Percentiles rank a stretch among this genome's conserved stretches.
Evolutionary conservation across 2,888 invertebrate genomes (phyloP).

Genomic region (Stenurella melanura): DNA sequence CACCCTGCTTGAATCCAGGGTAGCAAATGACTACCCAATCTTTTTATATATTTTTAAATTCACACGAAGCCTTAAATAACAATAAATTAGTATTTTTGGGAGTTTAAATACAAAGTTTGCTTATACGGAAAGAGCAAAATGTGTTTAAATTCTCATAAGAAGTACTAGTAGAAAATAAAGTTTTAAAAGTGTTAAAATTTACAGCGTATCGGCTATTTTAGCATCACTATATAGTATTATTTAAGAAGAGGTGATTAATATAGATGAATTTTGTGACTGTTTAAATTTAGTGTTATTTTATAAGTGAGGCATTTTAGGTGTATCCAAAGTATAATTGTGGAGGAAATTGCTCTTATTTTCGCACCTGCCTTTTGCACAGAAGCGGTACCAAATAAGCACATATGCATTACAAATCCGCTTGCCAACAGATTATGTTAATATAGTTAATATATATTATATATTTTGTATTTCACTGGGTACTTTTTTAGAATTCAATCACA

Average conservation of each 20-base stretch:
- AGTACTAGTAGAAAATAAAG: conserved; percentile 7
- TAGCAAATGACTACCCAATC: background rate
- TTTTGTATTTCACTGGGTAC: conserved; percentile 68
- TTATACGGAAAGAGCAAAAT: background rate
- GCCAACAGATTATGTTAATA: conserved; percentile 64
- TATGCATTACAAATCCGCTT: conserved; percentile 49
- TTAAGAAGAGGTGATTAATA: background rate
- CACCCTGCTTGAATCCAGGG: background rate
- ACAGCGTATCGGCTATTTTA: conserved; percentile 1
- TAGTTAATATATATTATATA: conserved; percentile 66
- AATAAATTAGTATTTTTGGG: conserved; percentile 4
- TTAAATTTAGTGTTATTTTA: conserved; percentile 7
- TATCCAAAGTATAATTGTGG: conserved; percentile 53
- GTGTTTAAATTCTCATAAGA: background rate
- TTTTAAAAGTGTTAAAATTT: conserved; percentile 6
- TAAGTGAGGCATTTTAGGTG: conserved; percentile 37
- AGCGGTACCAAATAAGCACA: conserved; percentile 63
- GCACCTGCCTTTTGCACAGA: conserved; percentile 68
- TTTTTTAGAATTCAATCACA: conserved; percentile 68
- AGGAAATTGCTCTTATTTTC: conserved; percentile 64
- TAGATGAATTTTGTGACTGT: conserved; percentile 7
- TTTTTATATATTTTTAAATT: background rate
- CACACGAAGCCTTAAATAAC: background rate
- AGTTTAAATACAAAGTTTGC: background rate
- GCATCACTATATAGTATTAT: background rate